A percentile compares a stretch with the other conserved stretches of the same genome.
Conservation (phyloP, 2,113 vertebrate genomes). For the Ciconia boyciana region DNA sequence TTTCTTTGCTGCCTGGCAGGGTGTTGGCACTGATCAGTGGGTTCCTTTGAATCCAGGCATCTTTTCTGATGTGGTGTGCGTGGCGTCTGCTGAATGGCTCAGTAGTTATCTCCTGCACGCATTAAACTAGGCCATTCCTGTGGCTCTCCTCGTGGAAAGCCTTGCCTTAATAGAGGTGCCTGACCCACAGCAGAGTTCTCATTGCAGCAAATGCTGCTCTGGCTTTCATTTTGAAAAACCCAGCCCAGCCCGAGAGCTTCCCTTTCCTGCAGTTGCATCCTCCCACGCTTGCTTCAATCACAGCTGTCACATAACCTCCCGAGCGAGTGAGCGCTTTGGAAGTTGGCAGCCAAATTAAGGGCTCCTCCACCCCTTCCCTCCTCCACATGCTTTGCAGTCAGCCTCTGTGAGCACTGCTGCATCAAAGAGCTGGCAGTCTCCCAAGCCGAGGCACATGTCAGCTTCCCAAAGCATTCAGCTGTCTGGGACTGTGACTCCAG, state of each 20-base stretch:
- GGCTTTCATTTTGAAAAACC: constrained; percentile 8
- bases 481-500: constrained; percentile 25
- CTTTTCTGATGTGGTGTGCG: not conserved
- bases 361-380: constrained; percentile 55
- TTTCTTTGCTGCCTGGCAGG: not conserved
- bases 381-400: constrained; percentile 54
- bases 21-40: not conserved
- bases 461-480: constrained; percentile 42
- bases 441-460: constrained; percentile 5
- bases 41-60: not conserved
- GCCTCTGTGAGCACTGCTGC: constrained; percentile 17
- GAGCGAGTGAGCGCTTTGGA: constrained; percentile 36
- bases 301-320: constrained; percentile 31
- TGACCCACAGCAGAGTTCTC: not conserved
- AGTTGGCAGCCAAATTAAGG: constrained; percentile 63
- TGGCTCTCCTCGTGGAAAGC: not conserved
- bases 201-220: not conserved
- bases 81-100: not conserved
- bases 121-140: not conserved
- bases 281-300: constrained; percentile 38
- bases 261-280: constrained; percentile 32
- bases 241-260: not conserved
- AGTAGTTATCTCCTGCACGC: not conserved
- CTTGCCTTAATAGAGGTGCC: not conserved
- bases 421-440: constrained; percentile 43